Percentiles rank a stretch among this genome's conserved stretches.
These are phyloP conservation scores for Dysmachus trigonus DNA, from an alignment of 2,888 invertebrate species.

Conservation along the genomic window DNA sequence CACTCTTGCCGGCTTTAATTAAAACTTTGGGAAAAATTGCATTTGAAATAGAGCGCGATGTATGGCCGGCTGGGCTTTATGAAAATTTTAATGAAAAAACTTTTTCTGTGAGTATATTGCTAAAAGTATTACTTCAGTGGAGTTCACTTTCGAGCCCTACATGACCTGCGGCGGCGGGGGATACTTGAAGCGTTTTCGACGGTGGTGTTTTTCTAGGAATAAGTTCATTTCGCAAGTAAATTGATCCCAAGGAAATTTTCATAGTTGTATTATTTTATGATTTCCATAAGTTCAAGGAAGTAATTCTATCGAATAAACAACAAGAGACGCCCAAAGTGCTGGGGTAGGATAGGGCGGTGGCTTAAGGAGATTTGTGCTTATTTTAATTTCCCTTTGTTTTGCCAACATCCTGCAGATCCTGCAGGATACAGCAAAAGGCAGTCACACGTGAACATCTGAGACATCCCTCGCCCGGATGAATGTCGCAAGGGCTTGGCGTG, in stretches of 20 bases:
- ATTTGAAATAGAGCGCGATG: conserved; percentile 14
- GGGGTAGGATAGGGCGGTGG: background rate
- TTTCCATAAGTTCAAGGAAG: background rate
- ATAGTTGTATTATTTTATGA: background rate
- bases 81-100: conserved; percentile 39
- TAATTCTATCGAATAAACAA: background rate
- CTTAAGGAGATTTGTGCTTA: conserved; percentile 1
- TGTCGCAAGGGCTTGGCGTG: background rate
- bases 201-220: background rate
- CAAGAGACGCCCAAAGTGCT: background rate
- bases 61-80: conserved; percentile 14
- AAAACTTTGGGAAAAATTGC: conserved; percentile 22
- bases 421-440: background rate
- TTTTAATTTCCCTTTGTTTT: conserved; percentile 13
- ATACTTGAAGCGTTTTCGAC: background rate
- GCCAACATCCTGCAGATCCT: conserved; percentile 7
- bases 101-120: background rate
- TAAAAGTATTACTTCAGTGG: conserved; percentile 21
- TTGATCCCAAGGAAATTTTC: background rate
- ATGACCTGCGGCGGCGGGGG: conserved; percentile 1
- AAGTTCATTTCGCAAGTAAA: background rate
- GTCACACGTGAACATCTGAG: background rate
- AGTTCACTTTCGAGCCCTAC: background rate
- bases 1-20: conserved; percentile 16
- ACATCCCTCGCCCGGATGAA: background rate